phyloP scores from a whole-genome alignment of 1,140 invertebrate species.

The Neodiprion pinetum region DNA sequence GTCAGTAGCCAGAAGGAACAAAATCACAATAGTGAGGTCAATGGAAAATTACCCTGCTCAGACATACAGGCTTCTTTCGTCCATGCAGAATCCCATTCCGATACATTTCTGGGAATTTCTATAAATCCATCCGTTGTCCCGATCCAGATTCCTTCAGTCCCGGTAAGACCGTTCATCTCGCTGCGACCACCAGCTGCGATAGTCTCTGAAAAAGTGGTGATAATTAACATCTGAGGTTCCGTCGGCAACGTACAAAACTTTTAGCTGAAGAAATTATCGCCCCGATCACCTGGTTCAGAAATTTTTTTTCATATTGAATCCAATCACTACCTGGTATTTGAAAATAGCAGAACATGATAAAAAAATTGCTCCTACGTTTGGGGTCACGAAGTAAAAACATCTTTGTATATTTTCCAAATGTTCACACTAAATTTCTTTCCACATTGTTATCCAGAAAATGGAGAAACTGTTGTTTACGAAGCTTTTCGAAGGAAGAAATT shows the following conservation, averaged over 20 bases:
- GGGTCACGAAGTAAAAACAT: too few species aligned
- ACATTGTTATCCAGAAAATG: too few species aligned
- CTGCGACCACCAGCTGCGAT: constrained; percentile 53
- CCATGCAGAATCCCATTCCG: constrained; percentile 44
- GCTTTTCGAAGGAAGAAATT: background rate
- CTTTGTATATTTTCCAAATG: too few species aligned
- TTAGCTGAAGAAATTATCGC: background rate
- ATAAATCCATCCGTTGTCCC: constrained; percentile 48
- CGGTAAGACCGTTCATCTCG: constrained; percentile 51
- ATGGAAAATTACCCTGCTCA: constrained; percentile 51
- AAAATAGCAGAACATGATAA: too few species aligned
- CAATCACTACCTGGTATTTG: too few species aligned
- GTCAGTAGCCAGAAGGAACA: background rate
- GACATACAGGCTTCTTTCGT: constrained; percentile 59
- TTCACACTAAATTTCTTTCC: too few species aligned
- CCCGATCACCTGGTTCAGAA: too few species aligned
- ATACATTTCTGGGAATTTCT: constrained; percentile 43
- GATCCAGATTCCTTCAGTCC: constrained; percentile 54
- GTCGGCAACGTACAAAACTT: background rate
- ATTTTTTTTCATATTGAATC: too few species aligned
- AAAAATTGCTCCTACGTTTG: too few species aligned
- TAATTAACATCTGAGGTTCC: background rate
- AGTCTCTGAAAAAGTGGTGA: constrained; percentile 42
- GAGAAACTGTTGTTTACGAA: constrained; percentile 43
- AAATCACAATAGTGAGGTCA: background rate